Evolutionary conservation across 1,140 invertebrate species (phyloP), one percentile per base, ranked within the genome.

Genomic region (Panagrolaimus sp.): DNA sequence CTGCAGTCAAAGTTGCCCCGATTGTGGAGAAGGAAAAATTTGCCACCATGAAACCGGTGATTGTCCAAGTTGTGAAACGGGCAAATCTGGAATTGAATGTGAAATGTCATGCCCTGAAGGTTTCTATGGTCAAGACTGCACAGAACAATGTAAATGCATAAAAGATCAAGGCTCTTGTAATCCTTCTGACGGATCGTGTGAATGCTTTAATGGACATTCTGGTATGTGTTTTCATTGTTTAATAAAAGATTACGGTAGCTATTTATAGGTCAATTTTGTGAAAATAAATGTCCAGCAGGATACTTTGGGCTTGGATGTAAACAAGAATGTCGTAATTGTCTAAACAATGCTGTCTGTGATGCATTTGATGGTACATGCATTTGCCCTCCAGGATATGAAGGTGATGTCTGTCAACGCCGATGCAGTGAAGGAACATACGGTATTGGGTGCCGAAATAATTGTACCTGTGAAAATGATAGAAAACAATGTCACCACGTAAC

Each of bases 11-110:
- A 70, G 74, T 8, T 71, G 67, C n/a, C 82, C 75, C 12, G 81
- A 78, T 1, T 98, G 94, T 85, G 91, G 94, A 81, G 96, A 97
- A 84, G 89, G 88, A 46, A 93, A 91, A 15, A 86, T 86, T 15
- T 98, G 94, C 83, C 88, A 90, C 83, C 88, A 89, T 15, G 86
- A 88, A 45, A 89, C 86, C 43, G 92, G 92, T 1, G 84, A 87
- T 69, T 94, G 92, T 83, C 87, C 65, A n/a, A 62, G 86, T 70
- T 94, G 92, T 82, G 87, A 88, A 10, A 84, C 88, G 46, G 92
- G 92, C 46, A 92, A 89, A 89, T 90, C 86, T 68, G 90, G 85
- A 72, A 28, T 96, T 92, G 84, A 88, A 63, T 95, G 93, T 79
- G 88, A 89, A 64, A 82, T 89, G 68, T 85, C 86, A 72, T 95